These are phyloP conservation scores for Limnephilus lunatus DNA, from an alignment of 2,888 invertebrate genomes.

Conservation along the genomic window DNA sequence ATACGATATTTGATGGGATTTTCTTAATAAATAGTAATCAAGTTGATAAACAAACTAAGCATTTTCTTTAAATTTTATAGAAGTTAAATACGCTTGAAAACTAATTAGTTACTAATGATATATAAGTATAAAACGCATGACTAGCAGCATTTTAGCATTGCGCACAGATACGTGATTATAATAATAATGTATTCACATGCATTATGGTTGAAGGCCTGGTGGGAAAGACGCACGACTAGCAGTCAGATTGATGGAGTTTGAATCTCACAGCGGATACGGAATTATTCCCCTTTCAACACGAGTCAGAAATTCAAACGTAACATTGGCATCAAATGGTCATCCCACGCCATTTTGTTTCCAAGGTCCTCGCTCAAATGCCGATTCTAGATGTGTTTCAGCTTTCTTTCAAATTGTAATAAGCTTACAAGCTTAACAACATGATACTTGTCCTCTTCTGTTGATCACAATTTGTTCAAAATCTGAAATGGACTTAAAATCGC, in stretches of 20 bases:
- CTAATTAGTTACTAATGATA: neutral
- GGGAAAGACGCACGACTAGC: neutral
- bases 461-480: too few relatives aligned
- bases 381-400: too few relatives aligned
- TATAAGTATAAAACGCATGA: neutral
- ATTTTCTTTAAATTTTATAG: neutral
- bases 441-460: too few relatives aligned
- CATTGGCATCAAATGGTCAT: too few relatives aligned
- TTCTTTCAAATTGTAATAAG: too few relatives aligned
- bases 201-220: neutral
- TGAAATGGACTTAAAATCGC: too few relatives aligned
- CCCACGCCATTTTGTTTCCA: too few relatives aligned
- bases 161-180: neutral
- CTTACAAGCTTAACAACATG: too few relatives aligned
- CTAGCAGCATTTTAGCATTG: neutral
- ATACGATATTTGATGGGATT: neutral
- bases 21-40: neutral
- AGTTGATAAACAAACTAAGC: neutral
- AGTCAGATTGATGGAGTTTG: neutral
- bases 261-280: neutral
- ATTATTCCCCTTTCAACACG: neutral
- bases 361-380: too few relatives aligned
- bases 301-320: neutral
- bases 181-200: neutral
- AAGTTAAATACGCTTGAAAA: neutral